phyloP scores from a whole-genome alignment of 2,888 invertebrate species.

The Limnephilus auricula region DNA sequence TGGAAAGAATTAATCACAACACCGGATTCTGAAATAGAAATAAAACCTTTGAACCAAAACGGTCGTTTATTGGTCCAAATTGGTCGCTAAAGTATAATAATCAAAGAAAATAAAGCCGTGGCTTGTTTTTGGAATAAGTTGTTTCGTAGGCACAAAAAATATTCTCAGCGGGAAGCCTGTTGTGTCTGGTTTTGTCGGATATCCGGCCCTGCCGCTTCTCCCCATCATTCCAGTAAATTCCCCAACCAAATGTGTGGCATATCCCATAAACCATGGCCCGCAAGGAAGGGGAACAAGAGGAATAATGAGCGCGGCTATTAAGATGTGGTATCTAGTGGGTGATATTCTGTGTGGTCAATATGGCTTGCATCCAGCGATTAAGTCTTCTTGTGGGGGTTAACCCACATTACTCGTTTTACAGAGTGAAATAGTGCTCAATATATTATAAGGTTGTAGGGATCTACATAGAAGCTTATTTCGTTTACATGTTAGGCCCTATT shows the following conservation, averaged over 20 bases:
- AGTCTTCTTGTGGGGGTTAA: not conserved
- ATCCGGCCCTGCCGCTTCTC: not conserved
- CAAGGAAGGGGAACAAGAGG: not conserved
- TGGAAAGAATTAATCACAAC: not conserved
- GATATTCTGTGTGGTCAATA: not conserved
- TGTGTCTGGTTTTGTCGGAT: not conserved
- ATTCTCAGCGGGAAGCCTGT: constrained; percentile 2
- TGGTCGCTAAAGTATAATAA: not conserved
- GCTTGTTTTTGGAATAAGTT: not conserved
- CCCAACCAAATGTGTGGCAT: not conserved
- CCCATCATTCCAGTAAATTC: not conserved
- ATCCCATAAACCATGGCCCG: not conserved
- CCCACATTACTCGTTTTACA: not conserved
- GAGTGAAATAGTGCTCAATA: not conserved
- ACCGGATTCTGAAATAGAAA: not conserved
- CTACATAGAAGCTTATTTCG: too few species aligned
- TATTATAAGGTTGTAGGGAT: not conserved
- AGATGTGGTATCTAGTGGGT: not conserved
- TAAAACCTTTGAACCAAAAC: not conserved
- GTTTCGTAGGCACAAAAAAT: not conserved
- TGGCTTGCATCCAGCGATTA: not conserved
- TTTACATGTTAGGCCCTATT: too few species aligned
- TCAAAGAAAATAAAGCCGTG: not conserved
- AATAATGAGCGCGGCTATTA: not conserved
- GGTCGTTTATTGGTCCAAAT: not conserved